Evolutionary conservation across 2,797 vertebrate genomes (phyloP).

Genomic region (Sebastes aleutianus): DNA sequence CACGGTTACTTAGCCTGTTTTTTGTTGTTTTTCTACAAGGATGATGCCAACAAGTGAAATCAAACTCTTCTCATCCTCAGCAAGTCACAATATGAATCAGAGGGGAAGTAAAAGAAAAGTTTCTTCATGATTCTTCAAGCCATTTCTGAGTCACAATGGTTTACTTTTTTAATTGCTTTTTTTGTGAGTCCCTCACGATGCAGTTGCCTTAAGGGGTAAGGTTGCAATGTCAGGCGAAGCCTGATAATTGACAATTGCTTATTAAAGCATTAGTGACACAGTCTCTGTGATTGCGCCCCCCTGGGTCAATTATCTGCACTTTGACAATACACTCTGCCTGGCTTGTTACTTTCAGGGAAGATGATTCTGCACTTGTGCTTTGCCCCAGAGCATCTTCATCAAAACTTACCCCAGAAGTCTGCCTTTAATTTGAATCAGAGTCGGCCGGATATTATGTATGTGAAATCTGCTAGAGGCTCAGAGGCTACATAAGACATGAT

Average conservation of each 20-base stretch:
- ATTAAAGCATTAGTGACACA: conserved; percentile 75
- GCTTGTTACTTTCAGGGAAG: conserved; percentile 49
- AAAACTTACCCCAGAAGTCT: conserved; percentile 18
- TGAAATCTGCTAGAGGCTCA: conserved; percentile 31
- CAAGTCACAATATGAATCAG: conserved; percentile 8
- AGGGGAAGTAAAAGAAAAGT: conserved; percentile 4
- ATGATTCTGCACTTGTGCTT: conserved; percentile 48
- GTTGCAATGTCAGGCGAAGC: conserved; percentile 47
- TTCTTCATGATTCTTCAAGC: conserved; percentile 28
- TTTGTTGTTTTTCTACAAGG: neutral
- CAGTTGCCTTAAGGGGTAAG: conserved; percentile 39
- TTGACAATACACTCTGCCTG: conserved; percentile 45
- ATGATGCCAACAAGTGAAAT: conserved; percentile 56
- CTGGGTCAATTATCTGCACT: conserved; percentile 70
- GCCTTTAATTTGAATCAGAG: conserved; percentile 47
- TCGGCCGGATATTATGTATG: conserved; percentile 30
- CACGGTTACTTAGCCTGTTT: conserved; percentile 1
- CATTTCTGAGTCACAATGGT: conserved; percentile 51
- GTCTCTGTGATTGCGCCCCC: conserved; percentile 61
- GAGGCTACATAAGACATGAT: conserved; percentile 1
- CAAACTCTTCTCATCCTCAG: conserved; percentile 3
- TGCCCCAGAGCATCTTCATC: conserved; percentile 36
- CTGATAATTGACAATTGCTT: conserved; percentile 70
- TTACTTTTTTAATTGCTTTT: conserved; percentile 76
- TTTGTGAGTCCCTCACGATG: conserved; percentile 19